Conservation (phyloP, 2,797 vertebrate genomes). For the Cygnus olor region DNA sequence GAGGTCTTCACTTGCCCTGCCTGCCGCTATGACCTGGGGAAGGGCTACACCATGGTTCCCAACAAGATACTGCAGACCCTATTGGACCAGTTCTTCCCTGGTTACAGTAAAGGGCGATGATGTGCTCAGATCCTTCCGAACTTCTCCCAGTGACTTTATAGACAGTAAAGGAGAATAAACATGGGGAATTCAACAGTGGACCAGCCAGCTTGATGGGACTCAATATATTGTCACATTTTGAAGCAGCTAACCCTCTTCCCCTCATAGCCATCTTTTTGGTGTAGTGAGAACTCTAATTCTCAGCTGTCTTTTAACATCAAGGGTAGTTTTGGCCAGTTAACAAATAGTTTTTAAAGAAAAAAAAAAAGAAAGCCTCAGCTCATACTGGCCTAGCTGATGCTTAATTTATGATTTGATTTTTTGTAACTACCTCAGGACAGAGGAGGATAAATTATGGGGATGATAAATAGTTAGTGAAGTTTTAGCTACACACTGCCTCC, state of each 20-base stretch:
- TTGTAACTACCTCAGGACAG: conserved; percentile 85
- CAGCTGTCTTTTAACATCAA: conserved; percentile 78
- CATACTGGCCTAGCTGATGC: conserved; percentile 70
- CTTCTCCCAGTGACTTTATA: conserved; percentile 71
- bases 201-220: conserved; percentile 73
- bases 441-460: conserved; percentile 79
- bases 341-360: conserved; percentile 66
- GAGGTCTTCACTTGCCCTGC: conserved; percentile 97
- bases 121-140: conserved; percentile 49
- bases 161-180: conserved; percentile 67
- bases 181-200: conserved; percentile 70
- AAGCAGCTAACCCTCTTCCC: conserved; percentile 81
- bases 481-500: conserved; percentile 84
- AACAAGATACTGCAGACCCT: conserved; percentile 94
- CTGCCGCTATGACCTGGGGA: conserved; percentile 95
- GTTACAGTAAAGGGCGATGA: conserved; percentile 99
- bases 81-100: conserved; percentile 98
- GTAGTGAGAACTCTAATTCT: conserved; percentile 78
- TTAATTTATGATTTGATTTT: conserved; percentile 73
- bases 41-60: conserved; percentile 92
- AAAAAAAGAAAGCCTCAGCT: conserved; percentile 68
- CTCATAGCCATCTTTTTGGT: conserved; percentile 77
- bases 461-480: conserved; percentile 74
- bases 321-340: conserved; percentile 80
- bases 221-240: conserved; percentile 67